A percentile compares a stretch with the other conserved stretches of the same genome.
Conservation (phyloP, 2,113 vertebrate genomes). For the Gorsachius goisagi region DNA sequence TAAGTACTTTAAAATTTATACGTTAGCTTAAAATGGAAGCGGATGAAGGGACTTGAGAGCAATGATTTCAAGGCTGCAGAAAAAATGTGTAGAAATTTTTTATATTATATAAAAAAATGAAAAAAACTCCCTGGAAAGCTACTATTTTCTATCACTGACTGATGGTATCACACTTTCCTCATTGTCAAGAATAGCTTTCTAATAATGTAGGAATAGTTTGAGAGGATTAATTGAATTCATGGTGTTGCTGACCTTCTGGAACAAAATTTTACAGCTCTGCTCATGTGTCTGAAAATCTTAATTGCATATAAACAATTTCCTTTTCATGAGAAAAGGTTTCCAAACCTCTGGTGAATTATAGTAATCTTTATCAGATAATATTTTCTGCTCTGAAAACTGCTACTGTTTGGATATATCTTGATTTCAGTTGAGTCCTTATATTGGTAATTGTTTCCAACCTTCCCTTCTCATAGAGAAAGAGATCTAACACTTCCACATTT, state of each 20-base stretch:
- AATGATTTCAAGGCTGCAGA: not conserved
- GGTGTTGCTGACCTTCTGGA: constrained; percentile 8
- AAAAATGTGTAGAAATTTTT: not conserved
- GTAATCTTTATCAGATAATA: constrained; percentile 6
- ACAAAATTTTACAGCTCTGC: constrained; percentile 22
- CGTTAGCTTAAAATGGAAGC: not conserved
- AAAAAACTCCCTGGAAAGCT: not conserved
- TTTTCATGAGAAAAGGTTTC: constrained; percentile 24
- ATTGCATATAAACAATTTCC: constrained; percentile 33
- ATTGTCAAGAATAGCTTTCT: not conserved
- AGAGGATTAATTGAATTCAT: constrained; percentile 35
- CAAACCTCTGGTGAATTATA: not conserved
- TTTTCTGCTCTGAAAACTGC: not conserved
- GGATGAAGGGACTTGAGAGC: not conserved
- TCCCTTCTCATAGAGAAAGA: not conserved
- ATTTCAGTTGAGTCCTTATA: not conserved
- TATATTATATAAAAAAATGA: not conserved
- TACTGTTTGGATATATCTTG: not conserved
- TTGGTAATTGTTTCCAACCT: not conserved
- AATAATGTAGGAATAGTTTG: not conserved
- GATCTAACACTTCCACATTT: not conserved
- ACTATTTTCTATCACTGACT: not conserved
- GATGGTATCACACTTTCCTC: not conserved
- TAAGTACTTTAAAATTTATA: not conserved
- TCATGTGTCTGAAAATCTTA: constrained; percentile 40